Base-by-base conservation (phyloP, 2,888 invertebrate genomes). In the Apamea epomidion region DNA sequence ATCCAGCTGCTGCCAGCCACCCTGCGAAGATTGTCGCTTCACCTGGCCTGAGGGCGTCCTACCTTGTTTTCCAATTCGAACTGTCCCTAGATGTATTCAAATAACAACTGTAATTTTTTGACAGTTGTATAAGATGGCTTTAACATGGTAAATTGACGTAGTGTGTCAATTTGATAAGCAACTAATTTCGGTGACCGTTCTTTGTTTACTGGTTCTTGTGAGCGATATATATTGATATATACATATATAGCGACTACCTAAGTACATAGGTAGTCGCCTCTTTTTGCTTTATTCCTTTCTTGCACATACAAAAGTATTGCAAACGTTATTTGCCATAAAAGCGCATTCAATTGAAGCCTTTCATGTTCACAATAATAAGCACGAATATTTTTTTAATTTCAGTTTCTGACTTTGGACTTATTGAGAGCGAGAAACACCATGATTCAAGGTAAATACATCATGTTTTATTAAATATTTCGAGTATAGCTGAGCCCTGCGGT, bases 381-480 rank as follows among this genome's bases (percentile, higher is more conserved):
- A 16, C 32, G 14, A 6, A 5, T 7, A 0, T 16, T 48, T 48
- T 48, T 70, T 5, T 2, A 10, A 4, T 83, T 85, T 70, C 81
- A 83, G 81, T 25, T 62, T 68, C 25, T 29, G 4, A 5, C 12
- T 12, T 18, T 18, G 60, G 42, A 45, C 42, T 21, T 37, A 58
- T 8, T 37, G 8, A 78, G 3, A 65, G 7, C 48, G 16, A 80
- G 6, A 73, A 32, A 42, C 76, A 76, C 2, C 69, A 85, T 84
- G 83, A 71, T 67, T 71, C 76, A 73, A 81, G 83, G 83, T 83
- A 83, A 45, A 48, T 21, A 37, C 18, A n/a, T 58, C 7, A 69
- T 58, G 7, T 58, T 45, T 29, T 67, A 21, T 51, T n/a, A 12
- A 60, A n/a, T n/a, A 4, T 60, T 60, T 12, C n/a, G 12, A n/a